Conservation (phyloP, 2,888 invertebrate genomes). For the Leptopilina myrica region DNA sequence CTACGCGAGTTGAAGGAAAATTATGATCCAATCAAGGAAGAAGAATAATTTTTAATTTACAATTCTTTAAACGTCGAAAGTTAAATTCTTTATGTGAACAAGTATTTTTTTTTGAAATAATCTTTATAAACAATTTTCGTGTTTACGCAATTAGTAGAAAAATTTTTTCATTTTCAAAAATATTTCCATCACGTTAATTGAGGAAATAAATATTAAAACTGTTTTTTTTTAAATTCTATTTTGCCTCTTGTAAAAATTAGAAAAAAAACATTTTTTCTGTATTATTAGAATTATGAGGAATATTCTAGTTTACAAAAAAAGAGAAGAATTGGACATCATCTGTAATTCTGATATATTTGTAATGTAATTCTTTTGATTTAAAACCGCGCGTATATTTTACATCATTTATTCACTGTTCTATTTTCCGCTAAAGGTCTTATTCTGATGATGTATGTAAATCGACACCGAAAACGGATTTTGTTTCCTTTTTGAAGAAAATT, state of each 20-base stretch:
- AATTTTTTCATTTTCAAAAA: neutral
- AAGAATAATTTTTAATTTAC: conserved; percentile 3
- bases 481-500: neutral
- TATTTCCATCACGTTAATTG: neutral
- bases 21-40: conserved; percentile 5
- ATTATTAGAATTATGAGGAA: too few species aligned
- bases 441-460: neutral
- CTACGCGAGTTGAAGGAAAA: conserved; percentile 15
- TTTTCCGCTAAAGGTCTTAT: conserved; percentile 10
- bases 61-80: neutral
- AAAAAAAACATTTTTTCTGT: too few species aligned
- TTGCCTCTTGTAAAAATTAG: neutral
- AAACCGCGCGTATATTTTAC: conserved; percentile 18
- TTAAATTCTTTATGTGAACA: neutral
- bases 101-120: neutral
- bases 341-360: conserved; percentile 32
- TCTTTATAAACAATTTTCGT: too few species aligned
- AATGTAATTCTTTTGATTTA: conserved; percentile 38
- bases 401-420: neutral
- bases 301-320: neutral
- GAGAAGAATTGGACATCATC: neutral
- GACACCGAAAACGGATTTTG: neutral
- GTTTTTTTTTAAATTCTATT: neutral
- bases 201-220: neutral
- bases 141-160: too few species aligned